These are phyloP conservation scores for Neoascia interrupta DNA, from an alignment of 2,888 invertebrate genomes.

Conservation along the genomic window DNA sequence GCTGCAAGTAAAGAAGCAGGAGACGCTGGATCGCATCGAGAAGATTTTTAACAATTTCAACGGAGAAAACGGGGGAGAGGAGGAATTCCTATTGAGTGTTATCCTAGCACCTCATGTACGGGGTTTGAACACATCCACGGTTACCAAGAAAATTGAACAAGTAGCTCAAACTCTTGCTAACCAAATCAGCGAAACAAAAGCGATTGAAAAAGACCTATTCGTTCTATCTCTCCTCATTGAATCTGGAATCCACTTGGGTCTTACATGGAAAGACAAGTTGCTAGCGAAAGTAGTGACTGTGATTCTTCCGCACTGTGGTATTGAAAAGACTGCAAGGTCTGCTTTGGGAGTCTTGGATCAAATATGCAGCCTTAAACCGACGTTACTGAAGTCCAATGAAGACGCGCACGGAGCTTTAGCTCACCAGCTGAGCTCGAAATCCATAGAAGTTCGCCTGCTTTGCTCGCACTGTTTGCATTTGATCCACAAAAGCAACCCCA, in stretches of 20 bases:
- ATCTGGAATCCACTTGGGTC: conserved; percentile 81
- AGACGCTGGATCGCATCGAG: conserved; percentile 73
- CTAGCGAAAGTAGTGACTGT: conserved; percentile 32
- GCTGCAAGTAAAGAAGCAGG: conserved; percentile 81
- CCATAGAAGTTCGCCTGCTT: conserved; percentile 85
- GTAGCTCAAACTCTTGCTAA: conserved; percentile 9
- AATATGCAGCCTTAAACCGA: conserved; percentile 79
- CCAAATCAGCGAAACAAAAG: background rate
- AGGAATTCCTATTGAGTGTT: conserved; percentile 76
- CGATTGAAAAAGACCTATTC: conserved; percentile 79
- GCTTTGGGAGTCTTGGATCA: conserved; percentile 73
- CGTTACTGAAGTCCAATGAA: conserved; percentile 75
- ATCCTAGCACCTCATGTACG: conserved; percentile 75
- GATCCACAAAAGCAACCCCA: conserved; percentile 80
- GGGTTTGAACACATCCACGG: conserved; percentile 68
- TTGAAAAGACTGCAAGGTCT: conserved; percentile 74
- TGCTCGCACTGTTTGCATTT: conserved; percentile 87
- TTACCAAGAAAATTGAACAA: conserved; percentile 41
- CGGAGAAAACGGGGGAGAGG: conserved; percentile 73
- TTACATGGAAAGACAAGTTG: conserved; percentile 45
- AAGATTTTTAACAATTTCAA: conserved; percentile 70
- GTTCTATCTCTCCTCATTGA: conserved; percentile 82
- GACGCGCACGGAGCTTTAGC: conserved; percentile 81
- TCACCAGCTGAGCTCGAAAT: conserved; percentile 85
- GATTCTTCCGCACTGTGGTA: conserved; percentile 72